A percentile compares a stretch with the other conserved stretches of the same genome.
Evolutionary conservation across 2,113 vertebrate genomes (phyloP).

Genomic region (Microcebus murinus): DNA sequence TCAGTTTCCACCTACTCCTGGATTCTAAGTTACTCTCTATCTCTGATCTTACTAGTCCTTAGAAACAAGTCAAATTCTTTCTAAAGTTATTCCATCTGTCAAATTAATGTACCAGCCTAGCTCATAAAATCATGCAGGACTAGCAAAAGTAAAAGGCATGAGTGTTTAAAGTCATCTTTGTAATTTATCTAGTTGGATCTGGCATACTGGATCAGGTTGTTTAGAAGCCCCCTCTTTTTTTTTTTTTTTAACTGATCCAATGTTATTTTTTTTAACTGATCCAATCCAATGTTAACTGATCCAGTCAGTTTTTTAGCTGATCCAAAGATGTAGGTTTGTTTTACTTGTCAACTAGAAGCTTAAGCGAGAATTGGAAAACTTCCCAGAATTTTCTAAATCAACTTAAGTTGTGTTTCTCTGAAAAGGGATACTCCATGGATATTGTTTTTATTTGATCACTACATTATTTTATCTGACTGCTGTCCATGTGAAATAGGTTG

Average conservation of each 20-base stretch:
- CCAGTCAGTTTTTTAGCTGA: neutral
- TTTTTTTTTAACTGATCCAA: neutral
- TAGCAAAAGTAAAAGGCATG: neutral
- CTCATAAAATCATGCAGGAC: neutral
- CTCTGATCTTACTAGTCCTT: neutral
- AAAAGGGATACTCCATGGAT: neutral
- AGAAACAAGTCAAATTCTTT: slow-evolving; percentile 23
- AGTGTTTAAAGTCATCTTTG: slow-evolving; percentile 11
- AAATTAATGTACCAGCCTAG: neutral
- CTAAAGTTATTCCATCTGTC: neutral
- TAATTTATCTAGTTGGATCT: slow-evolving; percentile 15
- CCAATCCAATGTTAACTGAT: neutral
- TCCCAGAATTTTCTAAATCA: neutral
- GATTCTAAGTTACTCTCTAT: slow-evolving; percentile 7
- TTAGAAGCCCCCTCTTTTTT: neutral
- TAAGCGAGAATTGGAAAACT: neutral
- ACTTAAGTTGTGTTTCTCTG: neutral
- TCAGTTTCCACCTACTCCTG: neutral
- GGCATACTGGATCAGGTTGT: neutral
- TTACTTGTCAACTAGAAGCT: neutral
- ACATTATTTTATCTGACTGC: neutral
- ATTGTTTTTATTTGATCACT: neutral
- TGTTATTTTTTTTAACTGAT: neutral
- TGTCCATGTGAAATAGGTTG: neutral
- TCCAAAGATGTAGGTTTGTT: neutral